These are phyloP conservation scores for Sminthopsis crassicaudata DNA, from an alignment of 2,113 vertebrate species.

Conservation along the genomic window DNA sequence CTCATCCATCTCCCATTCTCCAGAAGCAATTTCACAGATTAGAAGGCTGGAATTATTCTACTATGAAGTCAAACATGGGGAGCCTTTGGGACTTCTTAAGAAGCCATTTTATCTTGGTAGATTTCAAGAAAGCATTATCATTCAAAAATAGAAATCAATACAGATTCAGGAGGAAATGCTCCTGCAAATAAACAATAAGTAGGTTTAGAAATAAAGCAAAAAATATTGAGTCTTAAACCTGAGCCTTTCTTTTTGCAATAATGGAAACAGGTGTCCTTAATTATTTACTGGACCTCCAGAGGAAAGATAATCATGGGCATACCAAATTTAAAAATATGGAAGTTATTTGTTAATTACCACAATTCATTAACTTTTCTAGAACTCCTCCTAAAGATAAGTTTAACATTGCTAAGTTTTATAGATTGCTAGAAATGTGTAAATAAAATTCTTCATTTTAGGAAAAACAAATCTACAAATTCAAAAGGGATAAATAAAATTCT, in stretches of 20 bases:
- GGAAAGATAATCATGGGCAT: conserved; percentile 8
- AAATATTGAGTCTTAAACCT: background rate
- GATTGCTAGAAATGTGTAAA: background rate
- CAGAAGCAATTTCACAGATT: conserved; percentile 28
- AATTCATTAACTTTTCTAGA: conserved; percentile 13
- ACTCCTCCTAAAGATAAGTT: background rate
- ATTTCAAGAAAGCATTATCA: conserved; percentile 24
- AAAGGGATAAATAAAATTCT: background rate
- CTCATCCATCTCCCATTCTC: background rate
- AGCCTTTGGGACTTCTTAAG: conserved; percentile 36
- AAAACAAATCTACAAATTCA: background rate
- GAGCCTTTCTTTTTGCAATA: conserved; percentile 24
- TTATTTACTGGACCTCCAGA: conserved; percentile 28
- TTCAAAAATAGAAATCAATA: conserved; percentile 54
- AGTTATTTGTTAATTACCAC: conserved; percentile 6
- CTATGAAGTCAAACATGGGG: conserved; percentile 5
- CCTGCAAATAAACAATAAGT: conserved; percentile 31
- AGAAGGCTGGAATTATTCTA: background rate
- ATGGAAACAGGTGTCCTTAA: conserved; percentile 25
- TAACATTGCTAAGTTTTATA: background rate
- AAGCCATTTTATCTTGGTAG: conserved; percentile 32
- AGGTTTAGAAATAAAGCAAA: conserved; percentile 43
- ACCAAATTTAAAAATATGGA: conserved; percentile 34
- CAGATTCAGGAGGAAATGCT: conserved; percentile 19
- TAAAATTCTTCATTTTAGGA: background rate